Conservation (phyloP, 2,113 vertebrate genomes). For the Tenrec ecaudatus region DNA sequence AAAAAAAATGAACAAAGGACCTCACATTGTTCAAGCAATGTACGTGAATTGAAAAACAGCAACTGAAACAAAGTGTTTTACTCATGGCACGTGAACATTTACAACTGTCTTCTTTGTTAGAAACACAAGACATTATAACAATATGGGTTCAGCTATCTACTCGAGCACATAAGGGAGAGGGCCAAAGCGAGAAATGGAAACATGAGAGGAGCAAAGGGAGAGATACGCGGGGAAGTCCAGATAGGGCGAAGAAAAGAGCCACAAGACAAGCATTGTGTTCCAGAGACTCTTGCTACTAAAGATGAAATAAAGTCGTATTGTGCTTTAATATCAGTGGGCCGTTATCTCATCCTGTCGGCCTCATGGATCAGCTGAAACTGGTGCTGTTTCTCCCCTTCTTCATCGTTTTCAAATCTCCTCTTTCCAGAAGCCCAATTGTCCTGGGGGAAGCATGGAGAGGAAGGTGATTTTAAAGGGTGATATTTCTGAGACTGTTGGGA, state of each 20-base stretch:
- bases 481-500: background rate
- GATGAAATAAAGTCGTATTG: background rate
- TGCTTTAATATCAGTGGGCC: conserved; percentile 29
- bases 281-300: background rate
- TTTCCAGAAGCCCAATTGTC: background rate
- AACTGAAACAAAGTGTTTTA: conserved; percentile 56
- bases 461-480: background rate
- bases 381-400: background rate
- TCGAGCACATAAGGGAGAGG: background rate
- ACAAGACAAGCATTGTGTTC: conserved; percentile 14
- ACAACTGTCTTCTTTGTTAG: background rate
- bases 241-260: conserved; percentile 49
- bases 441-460: background rate
- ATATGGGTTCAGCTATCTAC: conserved; percentile 31
- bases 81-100: background rate
- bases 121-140: conserved; percentile 44
- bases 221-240: conserved; percentile 58
- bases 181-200: conserved; percentile 34
- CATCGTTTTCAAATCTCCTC: background rate
- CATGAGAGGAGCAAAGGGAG: background rate
- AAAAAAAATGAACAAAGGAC: conserved; percentile 37
- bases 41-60: background rate
- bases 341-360: background rate
- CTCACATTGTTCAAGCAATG: conserved; percentile 11
- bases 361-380: background rate